These are phyloP conservation scores for Tachycineta bicolor DNA, from an alignment of 2,113 vertebrate genomes.

Conservation along the genomic window DNA sequence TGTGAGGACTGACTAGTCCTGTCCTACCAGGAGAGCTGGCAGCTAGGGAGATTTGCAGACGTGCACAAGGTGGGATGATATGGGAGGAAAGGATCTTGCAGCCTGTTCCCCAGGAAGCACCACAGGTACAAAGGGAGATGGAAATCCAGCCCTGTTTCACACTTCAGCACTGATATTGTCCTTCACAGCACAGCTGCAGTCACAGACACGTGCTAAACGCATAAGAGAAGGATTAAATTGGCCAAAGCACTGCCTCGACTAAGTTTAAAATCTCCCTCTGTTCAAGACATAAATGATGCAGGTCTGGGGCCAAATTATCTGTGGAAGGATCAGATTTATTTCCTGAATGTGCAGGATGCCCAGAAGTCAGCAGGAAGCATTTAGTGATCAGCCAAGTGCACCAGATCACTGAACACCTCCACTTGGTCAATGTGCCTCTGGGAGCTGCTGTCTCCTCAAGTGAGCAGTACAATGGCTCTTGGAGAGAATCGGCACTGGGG, in stretches of 20 bases:
- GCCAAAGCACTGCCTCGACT: neutral
- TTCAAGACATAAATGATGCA: neutral
- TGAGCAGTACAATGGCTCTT: constrained; percentile 76
- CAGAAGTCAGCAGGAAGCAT: constrained; percentile 82
- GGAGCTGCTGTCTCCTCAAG: constrained; percentile 79
- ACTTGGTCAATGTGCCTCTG: constrained; percentile 53
- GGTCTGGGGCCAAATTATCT: constrained; percentile 14
- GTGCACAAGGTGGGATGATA: neutral
- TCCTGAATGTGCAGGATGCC: constrained; percentile 55
- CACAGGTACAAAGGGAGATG: neutral
- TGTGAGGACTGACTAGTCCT: neutral
- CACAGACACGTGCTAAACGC: neutral
- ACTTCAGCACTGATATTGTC: neutral
- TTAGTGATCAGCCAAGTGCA: constrained; percentile 83
- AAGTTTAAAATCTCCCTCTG: neutral
- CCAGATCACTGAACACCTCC: constrained; percentile 78
- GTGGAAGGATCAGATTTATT: constrained; percentile 40
- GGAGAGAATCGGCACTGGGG: constrained; percentile 44
- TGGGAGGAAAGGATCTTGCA: neutral
- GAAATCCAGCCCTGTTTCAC: neutral
- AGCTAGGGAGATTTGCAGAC: neutral
- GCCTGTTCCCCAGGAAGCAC: neutral
- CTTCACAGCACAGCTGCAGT: neutral
- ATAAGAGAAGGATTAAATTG: neutral
- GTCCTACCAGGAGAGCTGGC: neutral